phyloP scores from a whole-genome alignment of 2,797 vertebrate genomes.

The Varecia variegata region DNA sequence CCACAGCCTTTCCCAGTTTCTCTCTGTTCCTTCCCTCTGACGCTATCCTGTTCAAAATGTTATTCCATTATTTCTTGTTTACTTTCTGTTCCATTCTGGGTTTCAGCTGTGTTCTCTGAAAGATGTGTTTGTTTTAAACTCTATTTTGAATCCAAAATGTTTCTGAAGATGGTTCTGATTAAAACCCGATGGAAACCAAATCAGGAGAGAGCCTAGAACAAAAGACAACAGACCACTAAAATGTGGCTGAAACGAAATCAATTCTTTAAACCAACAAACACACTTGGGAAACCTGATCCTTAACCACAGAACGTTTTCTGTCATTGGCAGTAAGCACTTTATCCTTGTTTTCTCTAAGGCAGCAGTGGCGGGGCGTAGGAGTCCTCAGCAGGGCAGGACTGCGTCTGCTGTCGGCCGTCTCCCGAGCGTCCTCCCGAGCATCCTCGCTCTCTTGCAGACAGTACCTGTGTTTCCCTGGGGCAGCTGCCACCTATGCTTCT shows the following conservation, averaged over 20 bases:
- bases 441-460: neutral
- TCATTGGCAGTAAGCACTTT: neutral
- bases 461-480: neutral
- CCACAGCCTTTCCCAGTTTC: neutral
- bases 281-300: neutral
- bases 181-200: conserved; percentile 36
- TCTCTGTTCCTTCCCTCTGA: neutral
- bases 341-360: neutral
- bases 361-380: neutral
- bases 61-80: conserved; percentile 40
- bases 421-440: neutral
- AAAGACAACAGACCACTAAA: neutral
- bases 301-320: neutral
- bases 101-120: conserved; percentile 34
- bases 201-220: neutral
- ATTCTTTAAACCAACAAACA: neutral
- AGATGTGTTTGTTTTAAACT: conserved; percentile 50
- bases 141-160: conserved; percentile 38
- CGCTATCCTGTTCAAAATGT: neutral
- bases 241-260: neutral
- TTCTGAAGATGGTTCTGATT: conserved; percentile 58
- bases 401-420: fast-evolving
- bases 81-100: conserved; percentile 27
- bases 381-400: neutral
- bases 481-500: neutral